Evolutionary conservation across 2,888 invertebrate species (phyloP).

Genomic region (Acanthosepion pharaonis): DNA sequence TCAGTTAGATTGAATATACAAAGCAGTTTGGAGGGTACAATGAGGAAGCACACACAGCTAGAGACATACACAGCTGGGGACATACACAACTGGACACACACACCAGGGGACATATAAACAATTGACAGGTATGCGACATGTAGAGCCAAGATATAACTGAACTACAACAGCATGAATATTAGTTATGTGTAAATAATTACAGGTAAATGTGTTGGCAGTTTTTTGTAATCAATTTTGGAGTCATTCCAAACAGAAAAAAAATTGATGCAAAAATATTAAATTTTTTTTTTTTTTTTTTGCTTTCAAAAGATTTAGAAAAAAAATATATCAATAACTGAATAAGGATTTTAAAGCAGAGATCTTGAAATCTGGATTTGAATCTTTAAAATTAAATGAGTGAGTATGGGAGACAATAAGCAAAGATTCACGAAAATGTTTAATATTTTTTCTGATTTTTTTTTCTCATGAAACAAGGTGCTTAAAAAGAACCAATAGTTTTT

Average conservation of each 20-base stretch:
- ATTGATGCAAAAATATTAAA: background rate
- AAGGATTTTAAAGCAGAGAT: background rate
- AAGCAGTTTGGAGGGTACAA: background rate
- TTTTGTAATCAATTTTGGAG: background rate
- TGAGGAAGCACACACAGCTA: background rate
- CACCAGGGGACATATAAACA: background rate
- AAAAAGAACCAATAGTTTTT: background rate
- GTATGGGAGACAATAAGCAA: background rate
- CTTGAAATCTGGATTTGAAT: background rate
- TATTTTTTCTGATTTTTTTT: background rate
- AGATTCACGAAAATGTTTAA: background rate
- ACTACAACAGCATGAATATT: background rate
- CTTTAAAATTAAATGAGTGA: background rate
- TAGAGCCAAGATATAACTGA: background rate
- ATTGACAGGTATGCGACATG: conserved; percentile 33
- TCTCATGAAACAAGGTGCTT: background rate
- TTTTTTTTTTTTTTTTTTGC: background rate
- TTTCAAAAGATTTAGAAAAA: background rate
- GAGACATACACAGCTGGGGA: no score
- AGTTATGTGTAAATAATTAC: background rate
- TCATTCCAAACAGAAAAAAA: no score
- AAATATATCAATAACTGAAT: background rate
- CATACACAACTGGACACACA: background rate
- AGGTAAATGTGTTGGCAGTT: background rate
- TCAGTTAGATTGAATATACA: background rate